Evolutionary conservation across 2,888 invertebrate species (phyloP).

Genomic region (Spodoptera picta): DNA sequence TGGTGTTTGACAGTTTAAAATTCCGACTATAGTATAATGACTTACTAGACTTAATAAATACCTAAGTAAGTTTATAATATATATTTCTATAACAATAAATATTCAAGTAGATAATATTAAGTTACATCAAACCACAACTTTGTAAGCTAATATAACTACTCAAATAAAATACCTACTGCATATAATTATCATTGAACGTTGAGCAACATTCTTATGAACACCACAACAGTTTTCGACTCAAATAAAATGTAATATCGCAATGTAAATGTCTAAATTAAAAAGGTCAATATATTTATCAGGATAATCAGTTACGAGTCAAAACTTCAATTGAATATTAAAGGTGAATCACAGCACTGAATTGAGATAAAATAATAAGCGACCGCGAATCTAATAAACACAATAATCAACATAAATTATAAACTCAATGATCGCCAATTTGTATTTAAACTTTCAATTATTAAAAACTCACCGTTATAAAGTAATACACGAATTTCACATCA

Average conservation of each 20-base stretch:
- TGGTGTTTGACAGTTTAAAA: too few species aligned
- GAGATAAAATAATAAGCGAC: slow-evolving; percentile 52
- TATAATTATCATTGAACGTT: not conserved
- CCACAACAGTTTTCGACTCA: not conserved
- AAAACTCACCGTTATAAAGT: slow-evolving; percentile 34
- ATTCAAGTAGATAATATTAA: not conserved
- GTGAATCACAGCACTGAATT: slow-evolving; percentile 36
- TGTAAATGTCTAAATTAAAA: slow-evolving; percentile 1
- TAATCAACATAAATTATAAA: slow-evolving; percentile 45
- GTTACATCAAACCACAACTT: too few species aligned
- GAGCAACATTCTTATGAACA: not conserved
- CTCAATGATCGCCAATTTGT: slow-evolving; percentile 25
- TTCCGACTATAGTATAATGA: too few species aligned
- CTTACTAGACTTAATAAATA: too few species aligned
- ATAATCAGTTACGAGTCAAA: slow-evolving; percentile 19
- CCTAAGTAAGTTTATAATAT: too few species aligned
- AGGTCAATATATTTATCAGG: slow-evolving; percentile 33
- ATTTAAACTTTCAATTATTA: slow-evolving; percentile 14
- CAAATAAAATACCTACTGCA: too few species aligned
- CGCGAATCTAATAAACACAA: slow-evolving; percentile 40
- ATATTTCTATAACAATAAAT: not conserved
- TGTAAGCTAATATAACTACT: too few species aligned
- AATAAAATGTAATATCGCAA: not conserved
- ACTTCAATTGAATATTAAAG: slow-evolving; percentile 29
- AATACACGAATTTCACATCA: slow-evolving; percentile 44